Percentiles rank a stretch among this genome's conserved stretches.
Evolutionary conservation across 2,888 invertebrate genomes (phyloP).

Genomic region (Zygothrica quintamaculata): DNA sequence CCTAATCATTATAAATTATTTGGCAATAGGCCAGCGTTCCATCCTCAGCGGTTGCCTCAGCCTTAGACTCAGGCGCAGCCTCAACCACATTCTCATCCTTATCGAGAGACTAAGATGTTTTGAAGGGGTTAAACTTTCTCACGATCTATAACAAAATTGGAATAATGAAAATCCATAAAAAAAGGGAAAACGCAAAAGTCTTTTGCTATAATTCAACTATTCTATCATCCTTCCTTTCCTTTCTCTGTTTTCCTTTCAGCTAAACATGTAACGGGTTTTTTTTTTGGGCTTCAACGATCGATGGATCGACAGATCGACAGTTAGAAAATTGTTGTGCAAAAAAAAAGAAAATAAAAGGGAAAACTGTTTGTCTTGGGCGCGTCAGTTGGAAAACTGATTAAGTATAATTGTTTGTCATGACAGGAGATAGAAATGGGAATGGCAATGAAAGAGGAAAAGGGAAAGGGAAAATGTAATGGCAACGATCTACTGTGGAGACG

Average conservation of each 20-base stretch:
- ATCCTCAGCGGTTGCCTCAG: constrained; percentile 23
- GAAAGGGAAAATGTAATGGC: neutral
- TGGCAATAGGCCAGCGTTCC: constrained; percentile 63
- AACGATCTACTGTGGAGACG: constrained; percentile 1
- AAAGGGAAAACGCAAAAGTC: constrained; percentile 57
- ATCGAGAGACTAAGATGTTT: constrained; percentile 8
- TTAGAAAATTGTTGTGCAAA: constrained; percentile 37
- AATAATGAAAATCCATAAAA: constrained; percentile 65
- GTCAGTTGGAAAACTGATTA: constrained; percentile 63
- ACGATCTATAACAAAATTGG: constrained; percentile 67
- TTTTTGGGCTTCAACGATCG: constrained; percentile 36
- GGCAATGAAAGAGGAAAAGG: too few relatives aligned
- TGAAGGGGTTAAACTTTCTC: constrained; percentile 80
- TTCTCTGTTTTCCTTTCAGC: constrained; percentile 10
- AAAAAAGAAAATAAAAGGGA: too few relatives aligned
- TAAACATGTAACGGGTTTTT: constrained; percentile 51
- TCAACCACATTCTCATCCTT: constrained; percentile 31
- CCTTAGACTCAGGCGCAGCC: constrained; percentile 35
- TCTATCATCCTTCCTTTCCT: constrained; percentile 12
- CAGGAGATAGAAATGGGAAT: constrained; percentile 18
- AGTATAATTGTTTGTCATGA: constrained; percentile 60
- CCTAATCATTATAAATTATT: constrained; percentile 80
- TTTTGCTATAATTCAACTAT: constrained; percentile 56
- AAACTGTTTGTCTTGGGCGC: constrained; percentile 64
- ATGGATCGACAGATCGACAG: constrained; percentile 34